phyloP scores from a whole-genome alignment of 2,113 vertebrate species.

The Alexandromys fortis region DNA sequence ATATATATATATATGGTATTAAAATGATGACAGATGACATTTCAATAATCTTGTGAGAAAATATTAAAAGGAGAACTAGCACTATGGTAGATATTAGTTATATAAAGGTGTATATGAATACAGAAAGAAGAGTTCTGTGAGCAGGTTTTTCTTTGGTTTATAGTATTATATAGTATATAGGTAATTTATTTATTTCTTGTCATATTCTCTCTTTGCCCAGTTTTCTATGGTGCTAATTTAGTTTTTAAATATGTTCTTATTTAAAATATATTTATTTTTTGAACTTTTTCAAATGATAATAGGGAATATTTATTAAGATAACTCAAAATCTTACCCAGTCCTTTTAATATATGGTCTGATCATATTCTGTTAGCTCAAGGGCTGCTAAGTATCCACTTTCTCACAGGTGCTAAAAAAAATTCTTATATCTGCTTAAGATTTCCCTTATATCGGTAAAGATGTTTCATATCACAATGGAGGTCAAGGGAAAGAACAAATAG shows the following conservation, averaged over 20 bases:
- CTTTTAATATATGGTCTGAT: neutral
- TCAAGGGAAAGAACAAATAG: neutral
- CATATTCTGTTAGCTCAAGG: neutral
- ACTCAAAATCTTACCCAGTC: neutral
- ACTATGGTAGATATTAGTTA: neutral
- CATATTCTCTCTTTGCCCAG: neutral
- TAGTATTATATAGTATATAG: neutral
- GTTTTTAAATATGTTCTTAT: slow-evolving; percentile 9
- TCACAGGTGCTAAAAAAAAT: neutral
- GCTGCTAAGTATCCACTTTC: neutral
- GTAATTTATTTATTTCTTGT: neutral
- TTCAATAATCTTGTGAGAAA: neutral
- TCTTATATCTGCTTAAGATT: neutral
- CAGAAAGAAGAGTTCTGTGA: neutral
- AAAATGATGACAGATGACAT: neutral
- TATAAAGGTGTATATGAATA: neutral
- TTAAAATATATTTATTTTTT: slow-evolving; percentile 38
- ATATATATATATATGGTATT: neutral
- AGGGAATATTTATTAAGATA: slow-evolving; percentile 4
- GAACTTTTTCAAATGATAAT: neutral
- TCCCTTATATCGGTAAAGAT: neutral
- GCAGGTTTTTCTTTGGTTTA: neutral
- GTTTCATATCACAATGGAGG: neutral
- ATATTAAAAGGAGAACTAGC: neutral
- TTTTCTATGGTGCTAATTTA: neutral